Base-by-base conservation (phyloP, 2,797 vertebrate genomes). In the Todus mexicanus region DNA sequence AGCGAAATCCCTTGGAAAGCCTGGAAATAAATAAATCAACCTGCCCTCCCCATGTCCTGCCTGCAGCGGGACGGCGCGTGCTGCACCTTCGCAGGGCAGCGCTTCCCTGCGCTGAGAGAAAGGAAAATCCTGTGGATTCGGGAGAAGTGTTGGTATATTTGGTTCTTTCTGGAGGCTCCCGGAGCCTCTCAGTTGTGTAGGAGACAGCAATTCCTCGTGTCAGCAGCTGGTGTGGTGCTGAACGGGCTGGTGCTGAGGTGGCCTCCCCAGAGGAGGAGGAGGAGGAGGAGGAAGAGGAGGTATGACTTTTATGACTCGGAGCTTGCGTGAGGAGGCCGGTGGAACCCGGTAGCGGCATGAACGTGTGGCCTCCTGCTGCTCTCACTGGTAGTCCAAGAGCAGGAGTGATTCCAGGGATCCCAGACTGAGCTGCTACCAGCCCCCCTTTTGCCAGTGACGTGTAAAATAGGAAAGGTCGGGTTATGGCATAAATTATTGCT, bases 191-290 rank as follows among this genome's bases (percentile, higher is more conserved):
- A 48, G 71, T 14, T 15, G 11, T 45, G 53, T 19, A 37, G 22
- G 11, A 61, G 61, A 37, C 9, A 33, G 25, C 50, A 11, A 7
- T 38, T 27, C 15, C 43, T 15, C 0, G 0, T 15, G 7, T 19
- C 10, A 5, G 38, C 18, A 10, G 1, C 59, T 17, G 57, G 23
- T 37, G 4, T 14, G 26, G 18, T 47, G 48, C 2, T 37, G 35
- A 2, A 43, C 7, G 38, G 18, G 61, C 31, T 66, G 86, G 11
- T 5, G 33, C n/a, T 27, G 77, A 37, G 14, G 37, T 31, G 79
- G 8, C 65, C 51, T 59, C 50, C 47, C 40, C 47, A 0, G 8
- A 45, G 37, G 19, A 73, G 53, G 60, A 53, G 56, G 54, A n/a
- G n/a, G 51, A 53, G 48, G 48, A 50, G 14, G 48, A n/a, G n/a